Base-by-base conservation (phyloP, 53 echinoderm and acorn worm genomes). In the Hippasteria phrygiana region DNA sequence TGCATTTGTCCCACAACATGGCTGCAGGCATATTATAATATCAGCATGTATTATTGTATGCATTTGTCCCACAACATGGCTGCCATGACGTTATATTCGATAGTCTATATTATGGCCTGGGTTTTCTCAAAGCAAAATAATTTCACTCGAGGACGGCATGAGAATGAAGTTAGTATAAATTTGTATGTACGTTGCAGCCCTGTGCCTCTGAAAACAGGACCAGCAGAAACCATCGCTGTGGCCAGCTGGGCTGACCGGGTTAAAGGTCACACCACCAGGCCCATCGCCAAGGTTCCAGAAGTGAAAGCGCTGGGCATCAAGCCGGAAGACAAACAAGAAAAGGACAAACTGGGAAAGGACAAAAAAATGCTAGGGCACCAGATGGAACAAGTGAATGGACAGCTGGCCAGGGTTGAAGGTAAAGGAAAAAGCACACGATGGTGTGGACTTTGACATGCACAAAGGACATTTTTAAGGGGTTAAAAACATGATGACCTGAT, bases 181-280 rank as follows among this genome's bases (percentile, higher is more conserved):
- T 28, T 62, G 28, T 11, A 11, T 26, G 62, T 26, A 26, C 26
- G n/a, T 41, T 90, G 78, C 55, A 90, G 90, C 50, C 67, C 91
- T 56, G 79, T 66, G 43, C 63, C 69, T 4, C 77, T 84, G 37
- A 70, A 77, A 62, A n/a, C 46, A 48, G 73, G 3, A 24, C 48
- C 47, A 22, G 75, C 92, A 18, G 78, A 90, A 43, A 75, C 90
- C 4, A 37, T 62, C 0, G 46, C 53, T 24, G 93, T 88, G 34
- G 85, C 98, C 53, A 98, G 98, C 65, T 98, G 95, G 98, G 98
- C 95, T 12, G 95, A 95, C 69, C 88, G 92, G 72, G 98, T 98
- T 33, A 98, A 98, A 81, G 98, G 98, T 71, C 93, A 84, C 43
- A 85, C 85, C 2, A 18, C 66, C 31, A 89, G 89, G 70, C 89